Conservation (phyloP, 2,888 invertebrate species). For the Alloscopus bannaensis region DNA sequence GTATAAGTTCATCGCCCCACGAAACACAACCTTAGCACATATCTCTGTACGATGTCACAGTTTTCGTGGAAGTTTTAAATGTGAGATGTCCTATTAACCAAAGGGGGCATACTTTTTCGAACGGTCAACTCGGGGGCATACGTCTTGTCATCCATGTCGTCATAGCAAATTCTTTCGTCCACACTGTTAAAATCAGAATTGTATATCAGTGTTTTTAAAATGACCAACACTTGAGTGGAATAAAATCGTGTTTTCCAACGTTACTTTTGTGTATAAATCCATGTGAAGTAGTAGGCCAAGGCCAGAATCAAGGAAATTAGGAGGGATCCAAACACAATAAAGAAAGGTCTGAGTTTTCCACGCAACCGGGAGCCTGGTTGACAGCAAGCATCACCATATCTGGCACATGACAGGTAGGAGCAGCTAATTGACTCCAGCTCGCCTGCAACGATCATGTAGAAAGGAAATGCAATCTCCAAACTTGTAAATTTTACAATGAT, state of each 20-base stretch:
- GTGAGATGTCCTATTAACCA: slow-evolving; percentile 61
- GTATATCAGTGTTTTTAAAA: not conserved
- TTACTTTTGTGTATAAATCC: slow-evolving; percentile 73
- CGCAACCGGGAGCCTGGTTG: slow-evolving; percentile 64
- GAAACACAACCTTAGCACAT: no score
- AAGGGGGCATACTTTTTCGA: slow-evolving; percentile 40
- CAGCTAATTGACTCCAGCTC: slow-evolving; percentile 73
- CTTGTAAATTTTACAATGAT: slow-evolving; percentile 6
- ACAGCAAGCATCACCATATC: slow-evolving; percentile 72
- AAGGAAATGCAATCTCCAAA: not conserved
- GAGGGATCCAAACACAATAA: slow-evolving; percentile 73
- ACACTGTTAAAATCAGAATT: slow-evolving; percentile 19
- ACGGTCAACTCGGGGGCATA: slow-evolving; percentile 39
- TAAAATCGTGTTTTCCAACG: no score
- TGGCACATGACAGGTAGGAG: slow-evolving; percentile 73
- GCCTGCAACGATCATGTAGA: slow-evolving; percentile 46
- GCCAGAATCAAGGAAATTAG: slow-evolving; percentile 73
- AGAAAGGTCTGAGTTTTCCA: slow-evolving; percentile 72
- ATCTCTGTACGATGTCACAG: not conserved
- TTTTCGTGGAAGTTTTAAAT: slow-evolving; percentile 35
- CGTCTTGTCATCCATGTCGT: slow-evolving; percentile 55
- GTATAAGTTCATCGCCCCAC: no score
- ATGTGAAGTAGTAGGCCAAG: slow-evolving; percentile 73
- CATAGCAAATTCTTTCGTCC: slow-evolving; percentile 55
- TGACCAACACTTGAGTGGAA: not conserved